Conservation (phyloP, 35 echinoderm and acorn worm species). For the Hemicentrotus pulcherrimus region DNA sequence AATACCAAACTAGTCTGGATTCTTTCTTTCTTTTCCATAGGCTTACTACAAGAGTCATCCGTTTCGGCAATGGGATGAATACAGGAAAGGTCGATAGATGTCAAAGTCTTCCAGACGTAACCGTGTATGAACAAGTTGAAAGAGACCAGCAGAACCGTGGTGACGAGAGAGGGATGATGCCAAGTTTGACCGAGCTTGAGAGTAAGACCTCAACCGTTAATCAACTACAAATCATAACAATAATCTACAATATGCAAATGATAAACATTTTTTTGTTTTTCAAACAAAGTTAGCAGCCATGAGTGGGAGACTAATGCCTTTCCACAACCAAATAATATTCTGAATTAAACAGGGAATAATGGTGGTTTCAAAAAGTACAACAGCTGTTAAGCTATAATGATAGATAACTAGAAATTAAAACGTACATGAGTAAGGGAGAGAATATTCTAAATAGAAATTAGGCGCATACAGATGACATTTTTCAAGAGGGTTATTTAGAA, state of each 20-base stretch:
- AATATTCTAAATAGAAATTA: not conserved
- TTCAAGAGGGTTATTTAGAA: not conserved
- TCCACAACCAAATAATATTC: constrained; percentile 18
- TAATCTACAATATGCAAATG: not conserved
- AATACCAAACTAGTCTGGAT: no score
- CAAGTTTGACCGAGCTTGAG: not conserved
- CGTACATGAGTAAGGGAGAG: not conserved
- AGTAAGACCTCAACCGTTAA: not conserved
- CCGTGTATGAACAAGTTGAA: not conserved
- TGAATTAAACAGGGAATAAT: not conserved
- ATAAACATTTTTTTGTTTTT: constrained; percentile 2
- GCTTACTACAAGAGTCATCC: no score
- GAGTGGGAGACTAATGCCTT: constrained; percentile 4
- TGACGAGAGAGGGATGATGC: not conserved
- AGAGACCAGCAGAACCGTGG: not conserved
- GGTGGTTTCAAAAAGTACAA: not conserved
- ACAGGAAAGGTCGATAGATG: no score
- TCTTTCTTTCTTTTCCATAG: no score
- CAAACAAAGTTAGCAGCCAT: not conserved
- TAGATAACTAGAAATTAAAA: not conserved
- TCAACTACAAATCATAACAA: constrained; percentile 19
- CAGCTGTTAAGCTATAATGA: not conserved
- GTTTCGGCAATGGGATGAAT: no score
- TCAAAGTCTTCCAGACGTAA: not conserved
- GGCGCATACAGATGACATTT: not conserved